Evolutionary conservation across 2,888 invertebrate species (phyloP).

Genomic region (Ochropacha duplaris): DNA sequence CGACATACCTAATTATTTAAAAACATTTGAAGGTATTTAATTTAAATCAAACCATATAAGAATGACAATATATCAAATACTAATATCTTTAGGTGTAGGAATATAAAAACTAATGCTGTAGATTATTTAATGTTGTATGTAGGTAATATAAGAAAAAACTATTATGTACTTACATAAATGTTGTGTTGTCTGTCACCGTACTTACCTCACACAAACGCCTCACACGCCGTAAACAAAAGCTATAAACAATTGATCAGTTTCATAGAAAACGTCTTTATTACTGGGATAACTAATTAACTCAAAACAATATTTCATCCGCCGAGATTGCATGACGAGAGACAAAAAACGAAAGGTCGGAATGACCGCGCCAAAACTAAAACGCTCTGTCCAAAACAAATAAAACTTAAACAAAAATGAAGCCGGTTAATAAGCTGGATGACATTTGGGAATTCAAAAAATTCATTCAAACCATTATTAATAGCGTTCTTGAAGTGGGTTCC

Average conservation of each 20-base stretch:
- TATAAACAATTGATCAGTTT: slow-evolving; percentile 40
- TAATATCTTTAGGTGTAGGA: background rate
- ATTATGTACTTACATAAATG: no score
- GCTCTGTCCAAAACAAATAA: slow-evolving; percentile 77
- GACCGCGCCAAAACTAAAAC: slow-evolving; percentile 82
- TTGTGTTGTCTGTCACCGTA: no score
- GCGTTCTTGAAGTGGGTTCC: slow-evolving; percentile 66
- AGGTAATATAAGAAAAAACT: no score
- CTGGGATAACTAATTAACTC: slow-evolving; percentile 75
- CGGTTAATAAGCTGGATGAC: slow-evolving; percentile 83
- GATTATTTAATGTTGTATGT: no score
- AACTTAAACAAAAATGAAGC: slow-evolving; percentile 76
- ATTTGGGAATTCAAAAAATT: slow-evolving; percentile 81
- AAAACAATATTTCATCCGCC: slow-evolving; percentile 78
- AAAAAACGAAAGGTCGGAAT: slow-evolving; percentile 78
- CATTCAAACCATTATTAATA: slow-evolving; percentile 79
- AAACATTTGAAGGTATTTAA: background rate
- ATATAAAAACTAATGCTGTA: background rate
- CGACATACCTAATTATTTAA: slow-evolving; percentile 49
- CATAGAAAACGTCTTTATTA: slow-evolving; percentile 67
- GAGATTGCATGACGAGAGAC: slow-evolving; percentile 74
- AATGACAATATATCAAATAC: background rate
- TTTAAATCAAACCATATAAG: background rate
- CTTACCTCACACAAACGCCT: no score
- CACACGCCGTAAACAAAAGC: slow-evolving; percentile 3